Conservation (phyloP, 2,797 vertebrate species). For the Pagetopsis macropterus region DNA sequence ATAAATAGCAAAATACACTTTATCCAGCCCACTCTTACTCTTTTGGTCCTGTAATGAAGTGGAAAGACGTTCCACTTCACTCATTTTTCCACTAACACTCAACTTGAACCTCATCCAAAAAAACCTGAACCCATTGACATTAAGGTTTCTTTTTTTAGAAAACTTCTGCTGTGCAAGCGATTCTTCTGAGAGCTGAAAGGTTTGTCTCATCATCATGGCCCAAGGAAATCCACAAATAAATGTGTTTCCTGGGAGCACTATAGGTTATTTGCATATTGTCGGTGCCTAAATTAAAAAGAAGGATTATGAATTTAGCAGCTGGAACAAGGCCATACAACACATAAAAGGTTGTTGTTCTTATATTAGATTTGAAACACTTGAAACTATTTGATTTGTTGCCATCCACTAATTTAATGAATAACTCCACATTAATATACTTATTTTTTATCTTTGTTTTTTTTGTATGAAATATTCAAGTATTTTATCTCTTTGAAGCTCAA, state of each 20-base stretch:
- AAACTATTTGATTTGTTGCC: not conserved
- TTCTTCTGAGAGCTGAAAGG: constrained; percentile 23
- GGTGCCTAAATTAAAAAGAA: constrained; percentile 29
- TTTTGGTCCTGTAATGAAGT: not conserved
- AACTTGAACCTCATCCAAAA: not conserved
- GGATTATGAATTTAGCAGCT: constrained; percentile 20
- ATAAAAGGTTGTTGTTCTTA: not conserved
- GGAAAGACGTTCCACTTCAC: constrained; percentile 16
- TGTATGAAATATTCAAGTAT: not conserved
- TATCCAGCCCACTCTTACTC: not conserved
- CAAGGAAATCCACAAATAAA: constrained; percentile 25
- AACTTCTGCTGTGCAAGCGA: constrained; percentile 20
- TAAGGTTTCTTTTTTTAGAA: constrained; percentile 2
- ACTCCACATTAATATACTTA: not conserved
- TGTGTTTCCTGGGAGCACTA: constrained; percentile 17
- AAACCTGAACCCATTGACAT: constrained; percentile 11
- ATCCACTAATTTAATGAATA: not conserved
- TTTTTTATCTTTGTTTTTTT: not conserved
- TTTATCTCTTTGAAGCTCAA: not conserved
- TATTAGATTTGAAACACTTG: not conserved
- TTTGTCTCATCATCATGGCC: constrained; percentile 16
- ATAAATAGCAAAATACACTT: constrained; percentile 16
- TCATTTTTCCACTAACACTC: constrained; percentile 11
- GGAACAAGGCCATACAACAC: constrained; percentile 5
- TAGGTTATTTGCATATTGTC: constrained; percentile 54